phyloP scores from a whole-genome alignment of 2,113 vertebrate species.

The Narcine bancroftii region DNA sequence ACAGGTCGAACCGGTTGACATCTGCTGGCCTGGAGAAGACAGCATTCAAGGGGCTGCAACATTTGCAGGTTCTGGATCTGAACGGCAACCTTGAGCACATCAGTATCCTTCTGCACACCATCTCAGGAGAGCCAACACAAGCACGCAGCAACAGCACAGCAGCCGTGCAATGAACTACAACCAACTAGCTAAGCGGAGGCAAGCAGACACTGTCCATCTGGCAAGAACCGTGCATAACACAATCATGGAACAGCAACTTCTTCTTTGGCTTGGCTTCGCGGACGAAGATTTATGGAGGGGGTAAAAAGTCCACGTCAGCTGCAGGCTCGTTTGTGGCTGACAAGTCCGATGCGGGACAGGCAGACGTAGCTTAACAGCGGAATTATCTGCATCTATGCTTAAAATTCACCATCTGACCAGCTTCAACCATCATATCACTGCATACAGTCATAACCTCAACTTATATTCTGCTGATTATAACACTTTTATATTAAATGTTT shows the following conservation, averaged over 20 bases:
- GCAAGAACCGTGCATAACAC: neutral
- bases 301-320: too few species aligned
- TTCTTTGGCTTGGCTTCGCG: too few species aligned
- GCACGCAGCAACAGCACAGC: slow-evolving; percentile 3
- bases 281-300: too few species aligned
- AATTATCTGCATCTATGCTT: neutral
- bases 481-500: neutral
- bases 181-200: neutral
- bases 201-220: neutral
- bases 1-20: slow-evolving; percentile 48
- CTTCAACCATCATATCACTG: neutral
- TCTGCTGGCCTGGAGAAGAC: slow-evolving; percentile 41
- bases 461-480: neutral
- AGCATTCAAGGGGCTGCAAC: slow-evolving; percentile 46
- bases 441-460: neutral
- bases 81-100: slow-evolving; percentile 46
- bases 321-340: too few species aligned
- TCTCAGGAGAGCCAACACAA: neutral
- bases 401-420: neutral
- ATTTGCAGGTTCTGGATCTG: slow-evolving; percentile 47
- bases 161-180: neutral
- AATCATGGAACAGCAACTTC: too few species aligned
- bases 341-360: too few species aligned
- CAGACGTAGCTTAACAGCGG: neutral
- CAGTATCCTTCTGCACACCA: slow-evolving; percentile 33